Evolutionary conservation across 2,888 invertebrate species (phyloP), one percentile per base, ranked within the genome.

Genomic region (Meta bourneti): DNA sequence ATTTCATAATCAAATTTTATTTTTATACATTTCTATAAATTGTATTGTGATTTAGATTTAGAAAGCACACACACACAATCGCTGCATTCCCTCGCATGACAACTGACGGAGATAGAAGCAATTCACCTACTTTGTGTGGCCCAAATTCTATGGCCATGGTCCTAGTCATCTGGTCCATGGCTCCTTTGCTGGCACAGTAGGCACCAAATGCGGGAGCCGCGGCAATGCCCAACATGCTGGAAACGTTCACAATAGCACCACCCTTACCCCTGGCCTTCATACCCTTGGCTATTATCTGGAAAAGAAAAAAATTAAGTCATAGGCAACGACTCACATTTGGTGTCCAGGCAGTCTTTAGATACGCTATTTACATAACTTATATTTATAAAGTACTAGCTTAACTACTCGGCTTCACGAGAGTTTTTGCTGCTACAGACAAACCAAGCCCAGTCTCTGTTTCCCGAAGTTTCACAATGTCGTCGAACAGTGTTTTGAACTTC

Each of bases 61-160:
- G 5, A 6, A 69, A 69, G 16, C 9, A 69, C 9, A 1, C 16
- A 9, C 1, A 1, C 11, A 69, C 9, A 9, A 69, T 0, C 16
- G 19, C n/a, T n/a, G n/a, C n/a, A n/a, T n/a, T n/a, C n/a, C n/a
- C n/a, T n/a, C n/a, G n/a, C n/a, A n/a, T n/a, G n/a, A 34, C 1
- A 34, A 34, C 34, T 34, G 34, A 34, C 34, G 34, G 34, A 1
- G 1, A 34, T 34, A 34, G 34, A 34, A 34, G 34, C 4, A n/a
- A 5, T 61, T 61, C 16, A 75, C 93, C 90, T 92, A 95, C 95
- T 93, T 95, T 74, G 91, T 97, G 96, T 0, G 96, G 96, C 0
- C 98, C 99, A 49, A 98, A 96, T 95, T 99, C 99, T 75, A 97
- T 94, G 0, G 99, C 98, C 96, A 98, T 96, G 0, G 96, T 96